These are phyloP conservation scores for Amphipyra berbera DNA, from an alignment of 2,888 invertebrate genomes.

Conservation along the genomic window DNA sequence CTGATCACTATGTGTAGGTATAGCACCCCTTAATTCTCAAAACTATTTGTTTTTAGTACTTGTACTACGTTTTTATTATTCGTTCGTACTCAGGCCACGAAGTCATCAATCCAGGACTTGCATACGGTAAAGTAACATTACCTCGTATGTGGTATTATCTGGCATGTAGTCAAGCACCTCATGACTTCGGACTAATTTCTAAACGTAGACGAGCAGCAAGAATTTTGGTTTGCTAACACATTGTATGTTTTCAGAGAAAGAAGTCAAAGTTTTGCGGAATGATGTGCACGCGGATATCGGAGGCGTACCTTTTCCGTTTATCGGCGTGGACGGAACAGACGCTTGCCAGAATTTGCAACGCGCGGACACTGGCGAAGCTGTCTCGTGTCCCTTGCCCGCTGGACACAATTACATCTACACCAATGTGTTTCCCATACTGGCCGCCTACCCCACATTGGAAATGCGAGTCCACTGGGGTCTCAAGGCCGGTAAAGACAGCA, in stretches of 20 bases:
- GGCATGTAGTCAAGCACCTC: too few relatives aligned
- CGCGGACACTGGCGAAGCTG: conserved; percentile 79
- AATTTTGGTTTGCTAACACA: not conserved
- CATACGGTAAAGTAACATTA: too few relatives aligned
- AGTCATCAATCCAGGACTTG: too few relatives aligned
- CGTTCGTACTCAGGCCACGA: too few relatives aligned
- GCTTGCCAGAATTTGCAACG: conserved; percentile 89
- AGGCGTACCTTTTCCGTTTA: conserved; percentile 92
- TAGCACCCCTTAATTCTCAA: too few relatives aligned
- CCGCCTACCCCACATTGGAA: conserved; percentile 83
- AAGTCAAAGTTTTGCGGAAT: conserved; percentile 86
- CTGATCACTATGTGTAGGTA: too few relatives aligned
- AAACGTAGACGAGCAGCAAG: too few relatives aligned
- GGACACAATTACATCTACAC: conserved; percentile 92
- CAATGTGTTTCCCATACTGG: conserved; percentile 86
- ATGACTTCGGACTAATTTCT: too few relatives aligned
- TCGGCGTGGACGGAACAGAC: conserved; percentile 92
- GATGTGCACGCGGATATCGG: conserved; percentile 87
- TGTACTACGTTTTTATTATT: too few relatives aligned
- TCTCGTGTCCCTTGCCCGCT: conserved; percentile 91
- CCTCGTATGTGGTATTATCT: too few relatives aligned
- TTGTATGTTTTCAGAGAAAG: conserved; percentile 76
- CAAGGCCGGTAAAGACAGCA: conserved; percentile 77
- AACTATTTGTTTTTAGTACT: too few relatives aligned
- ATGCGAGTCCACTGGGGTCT: conserved; percentile 91